Evolutionary conservation across 1,140 invertebrate species (phyloP).

Genomic region (Metaphire vulgaris): DNA sequence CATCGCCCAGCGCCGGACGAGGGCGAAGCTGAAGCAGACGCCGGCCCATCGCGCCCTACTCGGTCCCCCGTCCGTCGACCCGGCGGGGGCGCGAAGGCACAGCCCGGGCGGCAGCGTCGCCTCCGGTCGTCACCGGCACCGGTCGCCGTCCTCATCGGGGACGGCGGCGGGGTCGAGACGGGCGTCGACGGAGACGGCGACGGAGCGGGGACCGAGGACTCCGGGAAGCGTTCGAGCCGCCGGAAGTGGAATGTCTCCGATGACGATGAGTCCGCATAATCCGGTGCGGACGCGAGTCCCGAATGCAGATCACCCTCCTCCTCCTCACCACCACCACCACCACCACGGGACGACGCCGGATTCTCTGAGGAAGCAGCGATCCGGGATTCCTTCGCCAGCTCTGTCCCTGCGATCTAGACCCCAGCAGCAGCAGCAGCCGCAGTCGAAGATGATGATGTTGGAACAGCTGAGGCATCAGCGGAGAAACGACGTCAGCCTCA

Average conservation of each 20-base stretch:
- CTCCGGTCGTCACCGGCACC: neutral
- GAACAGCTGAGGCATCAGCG: neutral
- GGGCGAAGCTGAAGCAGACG: neutral
- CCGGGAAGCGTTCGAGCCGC: neutral
- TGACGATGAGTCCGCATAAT: too few relatives aligned
- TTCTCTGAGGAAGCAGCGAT: neutral
- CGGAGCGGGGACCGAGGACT: neutral
- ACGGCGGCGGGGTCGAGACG: neutral
- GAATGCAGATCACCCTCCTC: too few relatives aligned
- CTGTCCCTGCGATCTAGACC: neutral
- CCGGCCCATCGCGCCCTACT: constrained; percentile 24
- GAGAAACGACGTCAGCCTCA: constrained; percentile 6
- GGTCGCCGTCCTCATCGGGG: neutral
- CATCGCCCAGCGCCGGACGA: neutral
- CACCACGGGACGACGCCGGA: neutral
- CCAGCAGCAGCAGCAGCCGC: neutral
- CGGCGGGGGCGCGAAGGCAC: neutral
- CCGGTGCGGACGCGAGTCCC: too few relatives aligned
- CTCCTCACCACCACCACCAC: too few relatives aligned
- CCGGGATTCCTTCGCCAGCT: neutral
- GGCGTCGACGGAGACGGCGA: neutral
- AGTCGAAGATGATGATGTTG: neutral
- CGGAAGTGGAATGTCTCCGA: too few relatives aligned
- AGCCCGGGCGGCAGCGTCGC: neutral
- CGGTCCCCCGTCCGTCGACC: neutral